These are phyloP conservation scores for Pseudomyrmex pallidus DNA, from an alignment of 1,140 invertebrate species.

Conservation along the genomic window DNA sequence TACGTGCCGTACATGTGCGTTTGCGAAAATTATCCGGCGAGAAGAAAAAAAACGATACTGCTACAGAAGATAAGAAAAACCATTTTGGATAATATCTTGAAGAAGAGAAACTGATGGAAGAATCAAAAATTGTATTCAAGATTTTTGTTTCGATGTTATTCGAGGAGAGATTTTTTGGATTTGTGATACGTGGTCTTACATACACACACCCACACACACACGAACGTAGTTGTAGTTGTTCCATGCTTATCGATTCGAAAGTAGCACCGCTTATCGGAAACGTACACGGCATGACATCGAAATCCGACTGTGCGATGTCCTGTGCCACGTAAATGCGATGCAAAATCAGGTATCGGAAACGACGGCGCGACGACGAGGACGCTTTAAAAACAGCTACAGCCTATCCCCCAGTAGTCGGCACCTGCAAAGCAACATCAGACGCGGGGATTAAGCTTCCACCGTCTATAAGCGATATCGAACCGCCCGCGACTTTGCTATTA, in stretches of 20 bases:
- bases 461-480: constrained; percentile 10
- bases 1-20: too few species aligned
- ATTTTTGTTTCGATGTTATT: too few species aligned
- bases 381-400: constrained; percentile 3
- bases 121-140: too few species aligned
- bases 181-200: too few species aligned
- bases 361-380: background rate
- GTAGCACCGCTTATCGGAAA: constrained; percentile 16
- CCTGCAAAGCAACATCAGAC: background rate
- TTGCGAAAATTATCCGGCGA: too few species aligned
- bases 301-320: constrained; percentile 3
- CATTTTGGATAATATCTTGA: too few species aligned
- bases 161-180: too few species aligned
- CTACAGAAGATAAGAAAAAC: too few species aligned
- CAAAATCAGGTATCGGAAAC: constrained; percentile 39
- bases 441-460: constrained; percentile 6
- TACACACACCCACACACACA: too few species aligned
- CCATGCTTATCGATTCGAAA: constrained; percentile 28
- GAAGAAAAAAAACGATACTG: too few species aligned
- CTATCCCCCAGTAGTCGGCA: constrained; percentile 4
- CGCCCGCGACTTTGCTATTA: background rate
- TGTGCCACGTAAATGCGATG: constrained; percentile 2
- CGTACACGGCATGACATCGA: constrained; percentile 12
- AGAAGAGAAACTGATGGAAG: too few species aligned
- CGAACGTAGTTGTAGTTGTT: too few species aligned